These are phyloP conservation scores for Ectemnius lituratus DNA, from an alignment of 2,888 invertebrate species.

Conservation along the genomic window DNA sequence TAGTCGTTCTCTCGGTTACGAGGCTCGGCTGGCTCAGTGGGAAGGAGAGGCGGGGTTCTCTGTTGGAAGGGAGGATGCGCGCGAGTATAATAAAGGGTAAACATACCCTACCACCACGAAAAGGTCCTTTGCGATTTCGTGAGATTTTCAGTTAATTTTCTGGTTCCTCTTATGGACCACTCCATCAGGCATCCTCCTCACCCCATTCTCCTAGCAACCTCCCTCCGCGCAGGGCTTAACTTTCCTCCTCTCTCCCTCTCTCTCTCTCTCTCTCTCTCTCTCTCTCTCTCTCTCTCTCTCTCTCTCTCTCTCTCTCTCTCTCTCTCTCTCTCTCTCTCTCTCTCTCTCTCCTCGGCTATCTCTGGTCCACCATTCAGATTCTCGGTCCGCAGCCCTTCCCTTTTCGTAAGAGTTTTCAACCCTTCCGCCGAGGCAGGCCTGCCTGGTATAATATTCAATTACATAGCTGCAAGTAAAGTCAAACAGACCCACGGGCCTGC, in stretches of 20 bases:
- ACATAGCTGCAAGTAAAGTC: conserved; percentile 77
- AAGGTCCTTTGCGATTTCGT: conserved; percentile 63
- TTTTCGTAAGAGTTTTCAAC: conserved; percentile 72
- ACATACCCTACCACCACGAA: conserved; percentile 55
- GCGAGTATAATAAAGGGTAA: conserved; percentile 70
- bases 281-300: conserved; percentile 3
- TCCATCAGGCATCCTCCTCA: conserved; percentile 55
- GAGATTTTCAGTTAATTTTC: conserved; percentile 70
- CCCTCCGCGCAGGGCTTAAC: too few species aligned
- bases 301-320: neutral
- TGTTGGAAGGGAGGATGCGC: conserved; percentile 48
- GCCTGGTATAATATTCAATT: conserved; percentile 77
- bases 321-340: conserved; percentile 1
- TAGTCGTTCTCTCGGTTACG: conserved; percentile 2
- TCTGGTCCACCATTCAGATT: conserved; percentile 58
- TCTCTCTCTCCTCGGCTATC: conserved; percentile 48
- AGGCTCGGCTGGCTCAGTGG: neutral
- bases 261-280: conserved; percentile 4
- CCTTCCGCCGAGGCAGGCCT: conserved; percentile 67
- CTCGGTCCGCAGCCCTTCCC: conserved; percentile 52
- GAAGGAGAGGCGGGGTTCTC: conserved; percentile 5
- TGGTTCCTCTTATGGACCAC: conserved; percentile 59
- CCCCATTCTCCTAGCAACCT: too few species aligned
- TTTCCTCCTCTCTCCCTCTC: conserved; percentile 18
- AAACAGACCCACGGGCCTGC: conserved; percentile 73